A percentile compares a stretch with the other conserved stretches of the same genome.
phyloP scores from a whole-genome alignment of 2,888 invertebrate genomes.

The Abscondita cerata region DNA sequence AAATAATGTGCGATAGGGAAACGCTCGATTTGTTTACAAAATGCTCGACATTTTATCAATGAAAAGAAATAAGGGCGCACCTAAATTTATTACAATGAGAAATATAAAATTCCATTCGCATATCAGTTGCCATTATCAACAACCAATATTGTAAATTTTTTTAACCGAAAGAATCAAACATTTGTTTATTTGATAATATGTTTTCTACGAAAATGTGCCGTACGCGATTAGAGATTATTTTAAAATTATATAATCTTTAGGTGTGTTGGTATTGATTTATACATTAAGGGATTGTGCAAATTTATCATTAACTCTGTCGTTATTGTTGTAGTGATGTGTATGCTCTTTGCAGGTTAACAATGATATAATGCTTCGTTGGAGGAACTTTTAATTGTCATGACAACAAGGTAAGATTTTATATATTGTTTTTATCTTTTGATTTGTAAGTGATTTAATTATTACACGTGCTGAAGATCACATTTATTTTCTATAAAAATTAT shows the following conservation, averaged over 20 bases:
- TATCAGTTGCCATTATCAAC: slow-evolving; percentile 15
- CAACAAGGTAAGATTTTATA: slow-evolving; percentile 49
- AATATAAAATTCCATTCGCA: slow-evolving; percentile 16
- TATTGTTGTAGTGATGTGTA: slow-evolving; percentile 11
- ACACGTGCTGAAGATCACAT: too few relatives aligned
- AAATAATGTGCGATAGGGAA: slow-evolving; percentile 22
- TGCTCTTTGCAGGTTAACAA: slow-evolving; percentile 44
- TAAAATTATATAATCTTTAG: slow-evolving; percentile 21
- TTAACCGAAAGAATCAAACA: slow-evolving; percentile 27
- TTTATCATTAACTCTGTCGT: slow-evolving; percentile 3
- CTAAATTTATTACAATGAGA: slow-evolving; percentile 19
- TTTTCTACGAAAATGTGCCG: slow-evolving; percentile 24
- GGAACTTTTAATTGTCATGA: slow-evolving; percentile 49
- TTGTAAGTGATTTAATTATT: too few relatives aligned
- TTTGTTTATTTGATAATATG: slow-evolving; percentile 32
- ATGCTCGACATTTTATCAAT: slow-evolving; percentile 30
- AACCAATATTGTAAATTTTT: slow-evolving; percentile 21
- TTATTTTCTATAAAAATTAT: too few relatives aligned
- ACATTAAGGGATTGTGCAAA: background rate
- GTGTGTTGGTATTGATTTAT: slow-evolving; percentile 22
- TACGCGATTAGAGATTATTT: slow-evolving; percentile 25
- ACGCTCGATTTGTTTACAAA: slow-evolving; percentile 24
- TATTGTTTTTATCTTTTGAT: slow-evolving; percentile 14
- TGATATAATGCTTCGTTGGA: slow-evolving; percentile 36
- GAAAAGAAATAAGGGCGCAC: slow-evolving; percentile 22